Percentiles rank a stretch among this genome's conserved stretches.
Evolutionary conservation across 2,888 invertebrate species (phyloP).

Genomic region (Limnephilus rhombicus): DNA sequence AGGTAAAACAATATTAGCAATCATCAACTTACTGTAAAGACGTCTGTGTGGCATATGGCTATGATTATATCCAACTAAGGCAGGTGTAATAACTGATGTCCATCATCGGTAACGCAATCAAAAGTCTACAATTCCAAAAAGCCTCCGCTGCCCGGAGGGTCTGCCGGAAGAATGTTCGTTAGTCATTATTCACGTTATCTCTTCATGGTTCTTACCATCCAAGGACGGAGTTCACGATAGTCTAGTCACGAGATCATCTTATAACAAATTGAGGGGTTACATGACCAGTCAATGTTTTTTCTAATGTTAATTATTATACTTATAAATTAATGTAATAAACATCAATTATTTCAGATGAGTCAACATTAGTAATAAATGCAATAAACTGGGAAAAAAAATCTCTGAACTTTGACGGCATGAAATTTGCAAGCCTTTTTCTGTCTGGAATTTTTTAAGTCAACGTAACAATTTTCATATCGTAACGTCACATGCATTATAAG

Average conservation of each 20-base stretch:
- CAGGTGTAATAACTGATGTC: neutral
- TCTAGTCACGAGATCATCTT: neutral
- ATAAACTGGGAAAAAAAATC: too few species aligned
- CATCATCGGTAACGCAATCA: neutral
- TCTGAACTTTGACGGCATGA: too few species aligned
- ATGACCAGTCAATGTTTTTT: neutral
- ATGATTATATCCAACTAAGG: neutral
- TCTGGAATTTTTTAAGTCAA: too few species aligned
- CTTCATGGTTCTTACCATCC: neutral
- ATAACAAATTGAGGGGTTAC: neutral
- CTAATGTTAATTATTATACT: neutral
- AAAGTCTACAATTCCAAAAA: neutral
- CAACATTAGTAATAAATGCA: neutral
- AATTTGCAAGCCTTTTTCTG: too few species aligned
- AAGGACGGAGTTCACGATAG: neutral
- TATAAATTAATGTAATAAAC: neutral
- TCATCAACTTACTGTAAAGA: neutral
- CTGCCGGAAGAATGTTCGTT: neutral
- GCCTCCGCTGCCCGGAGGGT: neutral
- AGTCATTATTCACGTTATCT: neutral
- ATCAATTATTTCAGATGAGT: neutral
- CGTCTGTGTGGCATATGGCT: neutral
- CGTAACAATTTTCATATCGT: too few species aligned
- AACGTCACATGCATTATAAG: too few species aligned
- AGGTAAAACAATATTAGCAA: neutral